Conservation (phyloP, 2,113 vertebrate genomes). For the Nymphicus hollandicus region DNA sequence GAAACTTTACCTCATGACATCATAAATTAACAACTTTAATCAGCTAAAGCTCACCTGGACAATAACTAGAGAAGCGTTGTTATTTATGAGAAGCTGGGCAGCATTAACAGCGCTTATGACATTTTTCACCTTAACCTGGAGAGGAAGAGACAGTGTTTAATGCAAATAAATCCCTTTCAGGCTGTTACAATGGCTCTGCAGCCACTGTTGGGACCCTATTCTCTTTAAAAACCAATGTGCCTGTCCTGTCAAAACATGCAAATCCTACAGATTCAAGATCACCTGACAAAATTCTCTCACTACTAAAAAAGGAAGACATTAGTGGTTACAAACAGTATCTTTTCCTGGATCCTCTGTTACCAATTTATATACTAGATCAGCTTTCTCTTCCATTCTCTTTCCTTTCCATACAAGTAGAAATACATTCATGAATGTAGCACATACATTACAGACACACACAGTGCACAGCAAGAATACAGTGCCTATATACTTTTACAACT, state of each 20-base stretch:
- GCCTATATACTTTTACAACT: not conserved
- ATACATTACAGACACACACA: not conserved
- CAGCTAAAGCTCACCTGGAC: conserved; percentile 72
- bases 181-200: not conserved
- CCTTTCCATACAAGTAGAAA: not conserved
- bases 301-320: not conserved
- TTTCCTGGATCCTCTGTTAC: not conserved
- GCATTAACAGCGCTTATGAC: conserved; percentile 77
- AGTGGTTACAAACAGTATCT: not conserved
- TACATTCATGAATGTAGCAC: not conserved
- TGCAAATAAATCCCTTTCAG: not conserved
- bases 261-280: not conserved
- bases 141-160: not conserved
- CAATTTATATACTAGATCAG: not conserved
- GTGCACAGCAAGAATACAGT: not conserved
- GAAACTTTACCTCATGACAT: not conserved
- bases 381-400: not conserved
- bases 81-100: conserved; percentile 84
- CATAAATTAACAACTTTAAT: not conserved
- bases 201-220: not conserved
- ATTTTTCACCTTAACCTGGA: conserved; percentile 79
- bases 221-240: not conserved
- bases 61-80: conserved; percentile 79
- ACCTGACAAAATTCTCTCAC: not conserved
- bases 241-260: not conserved